A percentile compares a stretch with the other conserved stretches of the same genome.
phyloP scores from a whole-genome alignment of 2,113 vertebrate genomes.

The Marmota monax region DNA sequence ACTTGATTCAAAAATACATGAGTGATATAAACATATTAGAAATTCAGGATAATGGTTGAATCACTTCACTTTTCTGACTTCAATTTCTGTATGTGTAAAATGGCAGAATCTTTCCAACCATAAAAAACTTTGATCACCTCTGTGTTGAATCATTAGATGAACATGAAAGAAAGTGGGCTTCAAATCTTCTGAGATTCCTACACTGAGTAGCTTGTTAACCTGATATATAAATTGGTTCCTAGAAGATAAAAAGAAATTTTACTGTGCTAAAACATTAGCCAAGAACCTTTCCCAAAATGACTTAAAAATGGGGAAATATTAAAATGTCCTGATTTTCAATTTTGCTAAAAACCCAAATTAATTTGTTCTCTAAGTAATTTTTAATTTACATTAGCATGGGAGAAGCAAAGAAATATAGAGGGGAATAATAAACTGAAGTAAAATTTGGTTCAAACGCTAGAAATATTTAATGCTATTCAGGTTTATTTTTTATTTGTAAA shows the following conservation, averaged over 20 bases:
- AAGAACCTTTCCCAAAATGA: background rate
- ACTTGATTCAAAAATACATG: constrained; percentile 34
- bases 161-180: constrained; percentile 35
- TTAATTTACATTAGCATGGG: background rate
- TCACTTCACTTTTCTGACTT: constrained; percentile 38
- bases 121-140: constrained; percentile 6
- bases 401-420: background rate
- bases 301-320: constrained; percentile 22
- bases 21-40: background rate
- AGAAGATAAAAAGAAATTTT: constrained; percentile 34
- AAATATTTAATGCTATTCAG: constrained; percentile 6
- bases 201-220: background rate
- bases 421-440: background rate
- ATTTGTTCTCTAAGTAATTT: constrained; percentile 16
- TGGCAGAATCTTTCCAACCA: background rate
- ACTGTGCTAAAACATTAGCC: constrained; percentile 21
- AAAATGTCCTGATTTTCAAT: background rate
- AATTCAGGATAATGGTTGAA: constrained; percentile 40
- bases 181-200: background rate
- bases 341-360: constrained; percentile 22
- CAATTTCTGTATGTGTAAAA: constrained; percentile 2
- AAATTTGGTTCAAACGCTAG: constrained; percentile 40
- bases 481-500: constrained; percentile 18
- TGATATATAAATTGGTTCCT: constrained; percentile 14
- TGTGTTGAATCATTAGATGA: constrained; percentile 18